Conservation (phyloP, 2,797 vertebrate species). For the Margarornis squamiger region DNA sequence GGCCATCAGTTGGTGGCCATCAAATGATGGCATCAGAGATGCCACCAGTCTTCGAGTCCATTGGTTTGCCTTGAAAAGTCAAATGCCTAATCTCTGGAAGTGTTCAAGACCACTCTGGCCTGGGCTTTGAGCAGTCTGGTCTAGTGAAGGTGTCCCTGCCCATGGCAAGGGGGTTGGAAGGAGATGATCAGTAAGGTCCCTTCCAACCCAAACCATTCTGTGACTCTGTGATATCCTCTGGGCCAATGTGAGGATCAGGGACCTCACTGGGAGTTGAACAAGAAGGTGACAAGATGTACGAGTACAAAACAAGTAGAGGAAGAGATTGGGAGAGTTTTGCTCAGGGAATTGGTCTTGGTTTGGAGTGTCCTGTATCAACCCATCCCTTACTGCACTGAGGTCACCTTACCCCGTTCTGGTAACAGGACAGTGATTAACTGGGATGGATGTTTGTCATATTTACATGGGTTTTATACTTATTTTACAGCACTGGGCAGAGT, state of each 20-base stretch:
- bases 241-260: neutral
- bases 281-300: neutral
- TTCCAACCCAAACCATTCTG: neutral
- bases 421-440: neutral
- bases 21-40: neutral
- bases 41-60: neutral
- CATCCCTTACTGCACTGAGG: neutral
- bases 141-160: neutral
- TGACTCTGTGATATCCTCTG: neutral
- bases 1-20: neutral
- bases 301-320: neutral
- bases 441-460: neutral
- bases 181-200: too few relatives aligned
- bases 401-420: neutral
- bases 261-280: neutral
- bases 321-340: neutral
- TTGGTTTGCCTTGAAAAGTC: neutral
- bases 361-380: neutral
- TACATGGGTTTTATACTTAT: neutral
- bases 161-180: neutral
- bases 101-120: fast-evolving
- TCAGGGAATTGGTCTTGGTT: neutral
- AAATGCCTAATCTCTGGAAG: neutral
- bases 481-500: neutral
- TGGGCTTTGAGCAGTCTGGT: neutral